A percentile compares a stretch with the other conserved stretches of the same genome.
Conservation (phyloP, 2,797 vertebrate genomes). For the Lophotriccus pileatus region DNA sequence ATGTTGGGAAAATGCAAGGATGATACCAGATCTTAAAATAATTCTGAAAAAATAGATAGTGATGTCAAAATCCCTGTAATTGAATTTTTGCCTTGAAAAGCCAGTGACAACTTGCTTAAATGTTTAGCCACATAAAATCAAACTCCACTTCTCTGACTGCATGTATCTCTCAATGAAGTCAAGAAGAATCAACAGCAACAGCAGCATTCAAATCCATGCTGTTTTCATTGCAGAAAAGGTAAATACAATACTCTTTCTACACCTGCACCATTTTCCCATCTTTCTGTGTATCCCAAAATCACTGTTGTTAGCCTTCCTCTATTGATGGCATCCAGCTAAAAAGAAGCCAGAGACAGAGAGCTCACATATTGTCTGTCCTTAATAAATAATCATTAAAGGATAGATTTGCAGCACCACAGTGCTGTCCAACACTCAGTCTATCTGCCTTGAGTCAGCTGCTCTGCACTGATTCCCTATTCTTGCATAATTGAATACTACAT, state of each 20-base stretch:
- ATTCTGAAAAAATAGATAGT: not conserved
- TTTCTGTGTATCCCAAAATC: not conserved
- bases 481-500: conserved; percentile 9
- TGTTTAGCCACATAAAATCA: conserved; percentile 19
- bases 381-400: conserved; percentile 46
- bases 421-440: not conserved
- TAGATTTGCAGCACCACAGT: not conserved
- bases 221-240: not conserved
- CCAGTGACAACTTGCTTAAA: not conserved
- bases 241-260: not conserved
- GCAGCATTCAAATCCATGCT: not conserved
- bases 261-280: not conserved
- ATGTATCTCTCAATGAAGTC: not conserved
- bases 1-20: not conserved
- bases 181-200: not conserved
- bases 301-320: not conserved
- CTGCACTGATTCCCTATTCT: not conserved
- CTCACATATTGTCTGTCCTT: not conserved
- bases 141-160: not conserved
- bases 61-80: not conserved
- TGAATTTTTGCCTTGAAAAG: conserved; percentile 44
- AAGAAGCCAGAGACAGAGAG: not conserved
- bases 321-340: not conserved
- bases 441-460: conserved; percentile 5
- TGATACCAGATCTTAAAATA: not conserved